Evolutionary conservation across 2,797 vertebrate species (phyloP).

Genomic region (Peromyscus eremicus): DNA sequence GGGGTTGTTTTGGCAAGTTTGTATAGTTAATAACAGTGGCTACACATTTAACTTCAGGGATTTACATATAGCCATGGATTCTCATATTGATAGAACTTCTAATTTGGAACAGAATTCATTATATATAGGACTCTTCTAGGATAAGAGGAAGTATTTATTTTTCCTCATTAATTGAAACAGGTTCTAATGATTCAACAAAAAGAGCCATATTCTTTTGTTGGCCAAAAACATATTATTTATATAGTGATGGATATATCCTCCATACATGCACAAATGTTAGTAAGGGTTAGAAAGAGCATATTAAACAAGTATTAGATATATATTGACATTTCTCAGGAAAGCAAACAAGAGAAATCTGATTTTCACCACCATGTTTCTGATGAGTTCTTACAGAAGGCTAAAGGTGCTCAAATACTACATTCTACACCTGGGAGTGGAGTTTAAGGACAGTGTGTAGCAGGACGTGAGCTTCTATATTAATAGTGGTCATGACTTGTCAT

Average conservation of each 20-base stretch:
- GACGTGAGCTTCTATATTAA: background rate
- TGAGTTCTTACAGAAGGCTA: background rate
- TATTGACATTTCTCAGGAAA: conserved; percentile 31
- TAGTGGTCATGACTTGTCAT: background rate
- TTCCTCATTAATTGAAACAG: conserved; percentile 59
- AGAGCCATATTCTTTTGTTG: conserved; percentile 34
- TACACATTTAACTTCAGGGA: conserved; percentile 53
- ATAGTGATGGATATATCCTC: background rate
- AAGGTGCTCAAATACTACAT: background rate
- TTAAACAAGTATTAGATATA: background rate
- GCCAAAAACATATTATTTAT: conserved; percentile 22
- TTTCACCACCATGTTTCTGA: background rate
- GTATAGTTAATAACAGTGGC: conserved; percentile 7
- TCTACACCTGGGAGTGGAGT: background rate
- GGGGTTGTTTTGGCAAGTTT: conserved; percentile 42
- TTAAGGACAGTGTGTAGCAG: background rate
- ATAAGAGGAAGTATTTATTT: conserved; percentile 40
- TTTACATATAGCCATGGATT: conserved; percentile 26
- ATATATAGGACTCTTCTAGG: conserved; percentile 1
- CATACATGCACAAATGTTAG: background rate
- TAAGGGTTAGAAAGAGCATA: background rate
- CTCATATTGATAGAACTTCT: conserved; percentile 11
- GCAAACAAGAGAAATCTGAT: conserved; percentile 8
- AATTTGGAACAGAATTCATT: conserved; percentile 46
- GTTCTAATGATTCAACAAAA: conserved; percentile 55